Base-by-base conservation (phyloP, 2,113 vertebrate genomes). In the Gambusia holbrooki region DNA sequence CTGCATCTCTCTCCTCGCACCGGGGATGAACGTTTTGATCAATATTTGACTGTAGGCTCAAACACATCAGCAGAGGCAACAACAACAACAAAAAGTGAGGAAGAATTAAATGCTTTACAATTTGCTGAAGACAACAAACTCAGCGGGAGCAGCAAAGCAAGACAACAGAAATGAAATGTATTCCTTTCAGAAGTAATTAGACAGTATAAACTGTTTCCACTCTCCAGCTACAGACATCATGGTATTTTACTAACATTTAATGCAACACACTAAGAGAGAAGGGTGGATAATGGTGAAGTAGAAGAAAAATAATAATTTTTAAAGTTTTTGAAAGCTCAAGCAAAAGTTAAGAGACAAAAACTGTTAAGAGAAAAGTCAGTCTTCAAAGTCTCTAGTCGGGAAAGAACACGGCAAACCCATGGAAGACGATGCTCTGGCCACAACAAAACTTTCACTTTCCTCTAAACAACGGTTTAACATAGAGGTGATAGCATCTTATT, bases 1-100 rank as follows among this genome's bases (percentile, higher is more conserved):
- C 72, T 10, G 54, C 66, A 62, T 29, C 17, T 28, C 25, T 66
- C 73, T 79, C 74, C 64, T 66, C 81, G 66, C 73, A 74, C 87
- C 48, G 27, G 64, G 73, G 51, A 74, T 65, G 84, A 87, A 87
- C 85, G 85, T 84, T 88, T 85, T 86, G 80, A 92, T 93, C 92
- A 76, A 92, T 94, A 90, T 77, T 74, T 62, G 69, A 86, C 83
- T 79, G 66, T 51, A 70, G 86, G 84, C 79, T 73, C 78, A 79
- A 66, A 88, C 85, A 76, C 84, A 87, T 78, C 80, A 79, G 86
- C 81, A 85, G 74, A 35, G 71, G 37, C 65, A 72, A 81, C 81
- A 65, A 37, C 67, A 73, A 76, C 79, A 66, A 42, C 66, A 73
- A 76, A 77, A 76, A 71, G 22, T 1, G 0, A 51, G 69, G 63